Conservation (phyloP, 1,140 invertebrate species). For the Drosophila repleta region DNA sequence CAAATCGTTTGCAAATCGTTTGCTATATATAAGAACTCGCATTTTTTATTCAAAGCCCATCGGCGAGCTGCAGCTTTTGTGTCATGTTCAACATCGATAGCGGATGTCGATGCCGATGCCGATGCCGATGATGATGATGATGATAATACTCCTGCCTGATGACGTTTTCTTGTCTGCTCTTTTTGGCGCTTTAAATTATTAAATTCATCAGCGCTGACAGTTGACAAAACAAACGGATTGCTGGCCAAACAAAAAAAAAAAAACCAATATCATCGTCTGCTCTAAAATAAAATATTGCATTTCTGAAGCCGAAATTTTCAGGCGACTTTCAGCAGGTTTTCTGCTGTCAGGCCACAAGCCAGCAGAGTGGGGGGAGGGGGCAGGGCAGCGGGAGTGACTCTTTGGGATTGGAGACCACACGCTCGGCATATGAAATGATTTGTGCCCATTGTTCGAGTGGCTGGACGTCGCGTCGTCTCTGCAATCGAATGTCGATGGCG, state of each 20-base stretch:
- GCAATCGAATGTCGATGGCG: slow-evolving; percentile 62
- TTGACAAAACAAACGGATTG: slow-evolving; percentile 74
- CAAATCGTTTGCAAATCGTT: slow-evolving; percentile 69
- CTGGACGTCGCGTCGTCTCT: slow-evolving; percentile 36
- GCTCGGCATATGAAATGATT: slow-evolving; percentile 79
- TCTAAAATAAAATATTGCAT: slow-evolving; percentile 76
- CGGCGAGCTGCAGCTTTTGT: slow-evolving; percentile 79
- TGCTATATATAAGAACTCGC: slow-evolving; percentile 51
- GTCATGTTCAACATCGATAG: slow-evolving; percentile 71
- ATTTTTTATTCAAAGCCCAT: slow-evolving; percentile 73
- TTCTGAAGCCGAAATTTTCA: slow-evolving; percentile 20
- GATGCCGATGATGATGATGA: slow-evolving; percentile 30
- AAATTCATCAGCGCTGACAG: slow-evolving; percentile 75
- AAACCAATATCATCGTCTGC: slow-evolving; percentile 48
- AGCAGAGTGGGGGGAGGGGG: not conserved
- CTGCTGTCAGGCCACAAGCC: slow-evolving; percentile 5
- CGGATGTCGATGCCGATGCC: slow-evolving; percentile 15
- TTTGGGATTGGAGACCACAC: slow-evolving; percentile 58
- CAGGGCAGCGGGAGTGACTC: not conserved
- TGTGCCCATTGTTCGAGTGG: slow-evolving; percentile 76
- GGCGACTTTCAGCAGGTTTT: slow-evolving; percentile 20
- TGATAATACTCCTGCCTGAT: no score
- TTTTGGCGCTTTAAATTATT: slow-evolving; percentile 69
- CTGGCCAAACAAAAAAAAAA: slow-evolving; percentile 44
- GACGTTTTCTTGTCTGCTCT: slow-evolving; percentile 43